These are phyloP conservation scores for Philhelius pedissequus DNA, from an alignment of 2,888 invertebrate genomes.

Conservation along the genomic window DNA sequence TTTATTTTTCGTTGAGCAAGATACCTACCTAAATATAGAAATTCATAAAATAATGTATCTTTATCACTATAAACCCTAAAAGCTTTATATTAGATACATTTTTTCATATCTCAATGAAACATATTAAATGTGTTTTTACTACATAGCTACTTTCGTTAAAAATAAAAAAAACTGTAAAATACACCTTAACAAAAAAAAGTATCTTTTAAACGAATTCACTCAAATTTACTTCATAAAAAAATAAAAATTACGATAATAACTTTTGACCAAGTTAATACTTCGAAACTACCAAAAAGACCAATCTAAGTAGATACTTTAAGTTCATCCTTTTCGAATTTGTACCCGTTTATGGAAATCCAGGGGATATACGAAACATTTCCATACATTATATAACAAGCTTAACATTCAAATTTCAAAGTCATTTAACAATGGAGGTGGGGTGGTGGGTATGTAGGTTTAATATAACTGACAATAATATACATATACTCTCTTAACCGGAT, in stretches of 20 bases:
- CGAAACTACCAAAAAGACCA: neutral
- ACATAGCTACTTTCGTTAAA: too few species aligned
- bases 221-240: neutral
- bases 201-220: conserved; percentile 9
- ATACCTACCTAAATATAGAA: too few species aligned
- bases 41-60: too few species aligned
- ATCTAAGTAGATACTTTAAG: neutral
- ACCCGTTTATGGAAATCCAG: conserved; percentile 39
- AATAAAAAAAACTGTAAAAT: too few species aligned
- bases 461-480: conserved; percentile 47
- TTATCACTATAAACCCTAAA: neutral
- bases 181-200: neutral
- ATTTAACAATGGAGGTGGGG: conserved; percentile 16
- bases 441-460: conserved; percentile 11
- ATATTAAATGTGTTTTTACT: too few species aligned
- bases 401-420: conserved; percentile 55
- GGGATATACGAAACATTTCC: neutral
- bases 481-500: conserved; percentile 42
- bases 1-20: too few species aligned
- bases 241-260: conserved; percentile 41
- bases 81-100: neutral
- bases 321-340: conserved; percentile 49
- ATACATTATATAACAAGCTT: neutral
- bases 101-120: neutral
- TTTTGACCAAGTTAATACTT: conserved; percentile 30